phyloP scores from a whole-genome alignment of 1,140 invertebrate genomes.

The Frieseomelitta varia region DNA sequence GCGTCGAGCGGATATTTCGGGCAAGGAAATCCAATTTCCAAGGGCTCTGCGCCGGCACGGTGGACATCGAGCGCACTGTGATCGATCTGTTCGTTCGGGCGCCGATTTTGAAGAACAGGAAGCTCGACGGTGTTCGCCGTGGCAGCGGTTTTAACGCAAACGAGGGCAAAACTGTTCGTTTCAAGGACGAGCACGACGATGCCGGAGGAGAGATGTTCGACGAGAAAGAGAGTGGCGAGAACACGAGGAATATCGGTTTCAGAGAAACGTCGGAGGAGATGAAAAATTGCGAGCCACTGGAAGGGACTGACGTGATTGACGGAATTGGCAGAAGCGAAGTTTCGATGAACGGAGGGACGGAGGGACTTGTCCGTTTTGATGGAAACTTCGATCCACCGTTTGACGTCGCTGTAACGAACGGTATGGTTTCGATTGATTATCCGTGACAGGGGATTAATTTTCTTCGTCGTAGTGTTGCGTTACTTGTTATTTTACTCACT shows the following conservation, averaged over 20 bases:
- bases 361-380: not conserved
- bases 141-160: constrained; percentile 5
- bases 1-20: no score
- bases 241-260: no score
- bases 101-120: constrained; percentile 64
- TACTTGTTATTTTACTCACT: not conserved
- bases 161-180: constrained; percentile 73
- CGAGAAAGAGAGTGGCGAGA: not conserved
- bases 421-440: constrained; percentile 1
- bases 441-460: not conserved
- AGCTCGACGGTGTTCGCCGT: constrained; percentile 6
- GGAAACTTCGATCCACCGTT: not conserved
- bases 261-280: not conserved
- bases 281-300: not conserved
- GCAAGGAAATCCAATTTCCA: not conserved
- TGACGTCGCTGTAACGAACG: constrained; percentile 32
- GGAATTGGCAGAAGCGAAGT: not conserved
- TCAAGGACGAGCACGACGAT: constrained; percentile 62
- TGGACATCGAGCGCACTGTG: constrained; percentile 67
- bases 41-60: not conserved
- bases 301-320: not conserved
- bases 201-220: no score
- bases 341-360: not conserved
- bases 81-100: constrained; percentile 63
- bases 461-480: not conserved